These are phyloP conservation scores for Clanis bilineata DNA, from an alignment of 2,888 invertebrate species.

Conservation along the genomic window DNA sequence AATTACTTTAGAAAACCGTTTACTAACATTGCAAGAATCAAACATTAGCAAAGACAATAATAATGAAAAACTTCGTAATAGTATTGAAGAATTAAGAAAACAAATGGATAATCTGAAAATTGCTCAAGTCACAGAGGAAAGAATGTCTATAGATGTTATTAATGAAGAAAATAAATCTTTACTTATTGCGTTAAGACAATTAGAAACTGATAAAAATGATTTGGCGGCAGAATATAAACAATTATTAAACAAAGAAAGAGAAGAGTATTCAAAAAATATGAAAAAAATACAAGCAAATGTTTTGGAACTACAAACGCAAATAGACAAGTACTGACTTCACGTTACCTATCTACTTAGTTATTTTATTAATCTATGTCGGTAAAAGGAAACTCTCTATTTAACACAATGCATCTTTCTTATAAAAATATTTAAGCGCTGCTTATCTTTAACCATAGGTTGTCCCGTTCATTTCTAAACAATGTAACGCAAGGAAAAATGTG, in stretches of 20 bases:
- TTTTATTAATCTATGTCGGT: not conserved
- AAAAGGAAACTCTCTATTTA: not conserved
- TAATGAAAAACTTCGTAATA: slow-evolving; percentile 43
- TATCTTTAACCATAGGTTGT: no score
- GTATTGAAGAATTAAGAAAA: slow-evolving; percentile 46
- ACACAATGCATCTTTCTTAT: no score
- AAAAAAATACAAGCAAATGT: slow-evolving; percentile 59
- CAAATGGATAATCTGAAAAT: slow-evolving; percentile 45
- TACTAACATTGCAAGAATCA: slow-evolving; percentile 51
- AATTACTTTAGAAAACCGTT: slow-evolving; percentile 48
- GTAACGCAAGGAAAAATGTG: no score
- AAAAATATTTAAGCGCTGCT: no score
- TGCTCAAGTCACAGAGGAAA: slow-evolving; percentile 39
- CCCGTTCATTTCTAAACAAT: no score
- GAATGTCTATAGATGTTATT: slow-evolving; percentile 47
- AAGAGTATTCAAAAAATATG: slow-evolving; percentile 61
- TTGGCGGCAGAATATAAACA: slow-evolving; percentile 76
- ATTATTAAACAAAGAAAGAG: slow-evolving; percentile 75
- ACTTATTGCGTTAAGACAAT: slow-evolving; percentile 56
- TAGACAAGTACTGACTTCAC: slow-evolving; percentile 52
- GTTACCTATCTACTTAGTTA: not conserved
- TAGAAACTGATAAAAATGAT: slow-evolving; percentile 69
- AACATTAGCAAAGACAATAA: slow-evolving; percentile 54
- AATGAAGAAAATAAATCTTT: slow-evolving; percentile 71
- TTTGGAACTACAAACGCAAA: slow-evolving; percentile 53